Evolutionary conservation across 2,888 invertebrate species (phyloP).

Genomic region (Apoderus coryli): DNA sequence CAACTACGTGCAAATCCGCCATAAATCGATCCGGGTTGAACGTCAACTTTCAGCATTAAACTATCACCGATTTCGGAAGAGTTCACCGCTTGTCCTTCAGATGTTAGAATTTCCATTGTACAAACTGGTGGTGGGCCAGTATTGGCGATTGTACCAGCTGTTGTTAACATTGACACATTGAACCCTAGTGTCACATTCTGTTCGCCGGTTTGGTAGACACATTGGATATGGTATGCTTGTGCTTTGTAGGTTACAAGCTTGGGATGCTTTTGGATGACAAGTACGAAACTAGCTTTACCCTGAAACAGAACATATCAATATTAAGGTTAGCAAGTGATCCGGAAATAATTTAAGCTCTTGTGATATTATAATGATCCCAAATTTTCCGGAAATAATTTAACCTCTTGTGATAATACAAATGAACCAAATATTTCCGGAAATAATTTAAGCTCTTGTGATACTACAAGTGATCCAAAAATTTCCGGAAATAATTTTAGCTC

Average conservation of each 20-base stretch:
- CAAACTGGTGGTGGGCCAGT: conserved; percentile 90
- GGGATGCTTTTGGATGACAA: conserved; percentile 93
- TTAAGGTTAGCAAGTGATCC: background rate
- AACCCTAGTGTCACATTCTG: conserved; percentile 85
- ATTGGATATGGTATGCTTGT: conserved; percentile 91
- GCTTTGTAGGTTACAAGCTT: conserved; percentile 88
- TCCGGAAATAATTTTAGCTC: background rate
- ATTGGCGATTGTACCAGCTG: conserved; percentile 88
- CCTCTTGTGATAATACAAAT: too few species aligned
- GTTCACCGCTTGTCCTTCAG: conserved; percentile 74
- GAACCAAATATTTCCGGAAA: background rate
- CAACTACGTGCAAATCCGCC: conserved; percentile 89
- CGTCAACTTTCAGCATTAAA: conserved; percentile 47
- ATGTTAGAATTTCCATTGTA: conserved; percentile 80
- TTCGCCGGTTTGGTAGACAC: conserved; percentile 87
- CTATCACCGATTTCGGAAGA: conserved; percentile 88
- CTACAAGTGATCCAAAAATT: background rate
- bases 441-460: too few species aligned
- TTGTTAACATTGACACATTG: conserved; percentile 90
- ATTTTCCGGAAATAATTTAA: too few species aligned
- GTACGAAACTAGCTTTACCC: conserved; percentile 84
- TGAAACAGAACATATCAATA: conserved; percentile 27
- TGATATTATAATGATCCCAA: too few species aligned
- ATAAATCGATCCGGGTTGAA: conserved; percentile 52
- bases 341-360: too few species aligned